These are phyloP conservation scores for Yoshiicerus persimilis DNA, from an alignment of 1,140 invertebrate genomes.

Conservation along the genomic window DNA sequence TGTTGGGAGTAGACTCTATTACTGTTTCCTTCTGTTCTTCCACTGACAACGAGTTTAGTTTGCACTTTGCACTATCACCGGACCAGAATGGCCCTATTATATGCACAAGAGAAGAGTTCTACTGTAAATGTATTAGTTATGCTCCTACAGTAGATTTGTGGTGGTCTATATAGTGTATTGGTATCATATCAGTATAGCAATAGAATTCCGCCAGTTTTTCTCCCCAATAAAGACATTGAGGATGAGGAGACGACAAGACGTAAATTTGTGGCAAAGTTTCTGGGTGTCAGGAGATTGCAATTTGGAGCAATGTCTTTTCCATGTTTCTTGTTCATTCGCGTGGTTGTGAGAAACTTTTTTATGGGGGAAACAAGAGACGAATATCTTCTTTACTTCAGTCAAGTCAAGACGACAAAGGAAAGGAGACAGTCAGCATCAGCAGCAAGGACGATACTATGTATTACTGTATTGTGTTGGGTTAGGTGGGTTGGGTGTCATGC, in stretches of 20 bases:
- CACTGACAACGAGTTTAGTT: background rate
- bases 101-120: background rate
- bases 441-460: background rate
- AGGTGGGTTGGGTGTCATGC: background rate
- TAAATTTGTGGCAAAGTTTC: slow-evolving; percentile 35
- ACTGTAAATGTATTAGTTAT: too few relatives aligned
- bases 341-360: slow-evolving; percentile 20
- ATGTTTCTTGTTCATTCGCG: slow-evolving; percentile 18
- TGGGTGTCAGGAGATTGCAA: slow-evolving; percentile 37
- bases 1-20: background rate
- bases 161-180: background rate
- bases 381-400: background rate
- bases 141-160: background rate
- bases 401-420: background rate
- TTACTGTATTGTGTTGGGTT: too few relatives aligned
- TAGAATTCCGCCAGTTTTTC: background rate
- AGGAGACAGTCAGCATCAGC: background rate
- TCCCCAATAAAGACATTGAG: background rate
- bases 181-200: background rate
- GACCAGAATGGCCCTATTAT: background rate
- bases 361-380: slow-evolving; percentile 27
- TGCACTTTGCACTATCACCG: background rate
- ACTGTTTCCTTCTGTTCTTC: background rate
- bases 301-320: slow-evolving; percentile 40
- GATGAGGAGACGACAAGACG: background rate